Percentiles rank a stretch among this genome's conserved stretches.
Evolutionary conservation across 2,113 vertebrate species (phyloP).

Genomic region (Zingel zingel): DNA sequence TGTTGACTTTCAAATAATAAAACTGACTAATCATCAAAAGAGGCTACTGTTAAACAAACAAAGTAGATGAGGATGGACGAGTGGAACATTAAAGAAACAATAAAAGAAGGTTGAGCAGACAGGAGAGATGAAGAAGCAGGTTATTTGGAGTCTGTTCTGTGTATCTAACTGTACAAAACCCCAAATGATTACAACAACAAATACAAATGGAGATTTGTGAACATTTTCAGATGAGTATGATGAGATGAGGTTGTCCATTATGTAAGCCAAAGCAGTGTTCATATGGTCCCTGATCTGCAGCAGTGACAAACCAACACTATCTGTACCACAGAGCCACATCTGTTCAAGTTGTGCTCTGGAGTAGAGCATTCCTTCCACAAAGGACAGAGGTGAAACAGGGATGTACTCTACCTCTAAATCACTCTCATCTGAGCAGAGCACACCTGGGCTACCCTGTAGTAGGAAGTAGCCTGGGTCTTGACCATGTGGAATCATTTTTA

Average conservation of each 20-base stretch:
- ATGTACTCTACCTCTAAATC: too few relatives aligned
- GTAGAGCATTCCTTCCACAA: neutral
- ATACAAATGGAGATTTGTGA: slow-evolving; percentile 3
- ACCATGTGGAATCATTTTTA: neutral
- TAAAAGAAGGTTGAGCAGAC: slow-evolving; percentile 16
- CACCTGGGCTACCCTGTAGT: too few relatives aligned
- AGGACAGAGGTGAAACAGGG: neutral
- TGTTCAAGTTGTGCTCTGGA: neutral
- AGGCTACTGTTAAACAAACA: slow-evolving; percentile 49
- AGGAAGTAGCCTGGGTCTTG: neutral
- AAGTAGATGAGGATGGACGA: slow-evolving; percentile 44
- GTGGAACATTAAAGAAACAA: slow-evolving; percentile 27
- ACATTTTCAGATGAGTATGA: neutral
- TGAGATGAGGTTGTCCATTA: slow-evolving; percentile 3
- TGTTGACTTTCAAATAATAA: slow-evolving; percentile 43
- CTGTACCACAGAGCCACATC: neutral
- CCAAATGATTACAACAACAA: slow-evolving; percentile 13
- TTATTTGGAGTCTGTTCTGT: neutral
- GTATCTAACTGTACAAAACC: slow-evolving; percentile 36
- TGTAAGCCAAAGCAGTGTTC: neutral
- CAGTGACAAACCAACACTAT: slow-evolving; percentile 3
- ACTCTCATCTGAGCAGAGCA: too few relatives aligned
- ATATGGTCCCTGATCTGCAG: slow-evolving; percentile 5
- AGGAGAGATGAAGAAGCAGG: slow-evolving; percentile 6
- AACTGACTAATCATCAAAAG: slow-evolving; percentile 43